Base-by-base conservation (phyloP, 2,113 vertebrate species). In the Lepisosteus osseus region DNA sequence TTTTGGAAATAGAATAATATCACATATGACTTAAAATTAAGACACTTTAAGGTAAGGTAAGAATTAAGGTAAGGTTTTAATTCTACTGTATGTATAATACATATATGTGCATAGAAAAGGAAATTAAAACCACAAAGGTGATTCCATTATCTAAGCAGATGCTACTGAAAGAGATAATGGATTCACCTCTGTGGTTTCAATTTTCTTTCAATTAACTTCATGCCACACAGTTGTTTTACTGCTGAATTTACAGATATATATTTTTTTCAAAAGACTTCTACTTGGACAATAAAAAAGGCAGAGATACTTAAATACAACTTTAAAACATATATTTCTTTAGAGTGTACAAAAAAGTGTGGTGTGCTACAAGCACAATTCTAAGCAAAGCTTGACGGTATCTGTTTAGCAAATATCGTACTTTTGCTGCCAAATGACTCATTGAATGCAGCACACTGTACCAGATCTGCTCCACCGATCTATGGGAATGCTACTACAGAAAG, bases 401-500 rank as follows among this genome's bases (percentile, higher is more conserved):
- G 64, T 66, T 7, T 43, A 44, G n/a, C 64, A 59, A 42, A 17
- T 63, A 45, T 55, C 63, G 12, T 12, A n/a, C 59, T 45, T 42
- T 44, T 29, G 63, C 55, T 57, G 12, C 54, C 54, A 17, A 66
- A 42, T 47, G 70, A 57, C 29, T 65, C 64, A 67, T 65, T 29
- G 8, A 43, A 42, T 14, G 55, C 14, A 65, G 15, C 67, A 13
- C n/a, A 66, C 45, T 66, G 41, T 66, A 66, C 14, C 45, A 14
- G 43, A 43, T 66, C 8, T 3, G 55, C 67, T 54, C 54, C 8
- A 42, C 67, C 47, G 2, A 56, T 55, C 15, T 15, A 13, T 17
- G 13, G 51, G 67, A 68, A 54, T 55, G 40, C 67, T 65, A 44
- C 15, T 14, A 41, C 43, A n/a, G 8, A 42, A 11, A 13, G 13